Percentiles rank a stretch among this genome's conserved stretches.
phyloP scores from a whole-genome alignment of 2,888 invertebrate genomes.

The Chrysodeixis includens region DNA sequence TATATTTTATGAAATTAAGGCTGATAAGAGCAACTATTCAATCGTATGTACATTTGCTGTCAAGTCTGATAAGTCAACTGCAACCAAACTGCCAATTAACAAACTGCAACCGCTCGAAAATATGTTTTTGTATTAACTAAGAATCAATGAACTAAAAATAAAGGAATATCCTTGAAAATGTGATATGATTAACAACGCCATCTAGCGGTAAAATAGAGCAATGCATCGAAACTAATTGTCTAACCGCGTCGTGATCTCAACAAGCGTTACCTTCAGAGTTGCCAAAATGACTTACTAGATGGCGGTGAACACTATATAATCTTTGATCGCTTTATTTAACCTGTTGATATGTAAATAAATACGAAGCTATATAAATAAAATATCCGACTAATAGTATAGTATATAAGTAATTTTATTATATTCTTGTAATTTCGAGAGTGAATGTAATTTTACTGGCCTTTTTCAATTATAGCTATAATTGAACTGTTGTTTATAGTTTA shows the following conservation, averaged over 20 bases:
- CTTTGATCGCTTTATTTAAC: neutral
- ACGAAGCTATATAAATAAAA: neutral
- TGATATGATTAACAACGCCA: neutral
- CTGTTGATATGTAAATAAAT: slow-evolving; percentile 12
- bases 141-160: neutral
- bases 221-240: slow-evolving; percentile 43
- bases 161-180: neutral
- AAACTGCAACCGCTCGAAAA: neutral
- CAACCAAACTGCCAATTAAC: neutral
- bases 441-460: slow-evolving; percentile 14
- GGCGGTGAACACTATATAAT: slow-evolving; percentile 28
- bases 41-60: neutral
- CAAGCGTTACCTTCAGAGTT: slow-evolving; percentile 27
- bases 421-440: slow-evolving; percentile 23
- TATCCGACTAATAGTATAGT: neutral
- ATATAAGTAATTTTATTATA: slow-evolving; percentile 16
- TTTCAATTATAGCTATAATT: slow-evolving; percentile 22
- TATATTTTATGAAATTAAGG: neutral
- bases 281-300: slow-evolving; percentile 34
- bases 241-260: slow-evolving; percentile 43
- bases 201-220: neutral
- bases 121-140: neutral
- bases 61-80: neutral
- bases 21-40: neutral
- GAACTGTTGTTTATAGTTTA: slow-evolving; percentile 7